phyloP scores from a whole-genome alignment of 92 coral and sea anemone species.

The Micromussa lordhowensis region DNA sequence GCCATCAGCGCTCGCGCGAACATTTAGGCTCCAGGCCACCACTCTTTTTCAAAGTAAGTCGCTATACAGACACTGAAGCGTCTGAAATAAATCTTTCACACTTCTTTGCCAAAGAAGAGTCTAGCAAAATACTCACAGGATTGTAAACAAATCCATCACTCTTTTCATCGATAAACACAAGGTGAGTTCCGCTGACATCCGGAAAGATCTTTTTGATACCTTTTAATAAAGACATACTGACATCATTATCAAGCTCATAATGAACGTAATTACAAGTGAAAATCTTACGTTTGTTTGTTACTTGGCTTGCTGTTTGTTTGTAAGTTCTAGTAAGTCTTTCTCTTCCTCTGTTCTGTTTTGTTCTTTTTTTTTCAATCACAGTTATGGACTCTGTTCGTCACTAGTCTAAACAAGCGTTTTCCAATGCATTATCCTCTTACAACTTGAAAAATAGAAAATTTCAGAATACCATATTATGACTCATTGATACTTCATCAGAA shows the following conservation, averaged over 20 bases:
- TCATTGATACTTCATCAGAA: no score
- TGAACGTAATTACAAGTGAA: neutral
- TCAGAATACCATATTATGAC: no score
- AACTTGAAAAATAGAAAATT: no score
- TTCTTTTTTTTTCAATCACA: no score
- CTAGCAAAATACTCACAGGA: conserved; percentile 73
- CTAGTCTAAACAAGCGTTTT: no score
- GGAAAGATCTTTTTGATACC: conserved; percentile 96
- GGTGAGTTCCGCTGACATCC: conserved; percentile 90
- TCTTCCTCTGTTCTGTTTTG: no score
- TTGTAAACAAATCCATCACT: conserved; percentile 98
- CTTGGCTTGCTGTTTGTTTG: no score
- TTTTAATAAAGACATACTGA: neutral
- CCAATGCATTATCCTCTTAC: no score
- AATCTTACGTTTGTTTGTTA: no score
- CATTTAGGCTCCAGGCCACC: neutral
- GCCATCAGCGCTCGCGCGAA: no score
- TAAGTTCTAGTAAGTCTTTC: no score
- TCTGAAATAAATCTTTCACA: neutral
- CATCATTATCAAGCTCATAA: neutral
- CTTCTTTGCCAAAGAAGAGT: neutral
- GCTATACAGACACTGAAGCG: neutral
- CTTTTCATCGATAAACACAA: conserved; percentile 94
- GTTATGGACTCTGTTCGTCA: no score
- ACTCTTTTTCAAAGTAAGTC: neutral